These are phyloP conservation scores for Condylura cristata DNA, from an alignment of 2,113 vertebrate species.

Conservation along the genomic window DNA sequence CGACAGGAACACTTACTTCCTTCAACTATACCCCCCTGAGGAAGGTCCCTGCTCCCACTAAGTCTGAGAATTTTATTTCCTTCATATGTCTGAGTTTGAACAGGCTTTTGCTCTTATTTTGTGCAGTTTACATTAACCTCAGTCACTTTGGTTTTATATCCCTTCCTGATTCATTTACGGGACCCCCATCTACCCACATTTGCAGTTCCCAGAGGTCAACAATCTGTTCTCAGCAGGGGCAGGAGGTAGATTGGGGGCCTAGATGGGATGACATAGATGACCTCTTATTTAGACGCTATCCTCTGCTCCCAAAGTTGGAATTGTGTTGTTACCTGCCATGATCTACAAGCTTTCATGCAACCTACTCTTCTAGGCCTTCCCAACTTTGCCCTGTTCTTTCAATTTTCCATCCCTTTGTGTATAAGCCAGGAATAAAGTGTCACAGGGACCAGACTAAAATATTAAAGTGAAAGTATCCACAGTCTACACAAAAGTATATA, in stretches of 20 bases:
- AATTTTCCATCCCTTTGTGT: neutral
- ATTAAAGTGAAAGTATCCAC: neutral
- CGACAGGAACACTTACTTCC: neutral
- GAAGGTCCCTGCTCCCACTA: neutral
- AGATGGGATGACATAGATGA: too few relatives aligned
- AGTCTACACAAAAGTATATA: neutral
- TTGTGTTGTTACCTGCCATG: neutral
- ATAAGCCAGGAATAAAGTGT: neutral
- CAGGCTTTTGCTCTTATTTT: neutral
- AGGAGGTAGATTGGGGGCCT: neutral
- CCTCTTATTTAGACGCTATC: neutral
- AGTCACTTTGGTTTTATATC: neutral
- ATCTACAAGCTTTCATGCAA: neutral
- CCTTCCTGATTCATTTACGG: neutral
- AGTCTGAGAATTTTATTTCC: neutral
- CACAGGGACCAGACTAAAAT: neutral
- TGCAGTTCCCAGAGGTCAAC: neutral
- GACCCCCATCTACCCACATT: too few relatives aligned
- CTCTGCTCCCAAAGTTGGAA: neutral
- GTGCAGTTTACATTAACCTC: neutral
- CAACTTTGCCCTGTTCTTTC: neutral
- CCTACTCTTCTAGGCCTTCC: neutral
- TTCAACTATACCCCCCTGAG: neutral
- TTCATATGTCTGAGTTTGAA: neutral
- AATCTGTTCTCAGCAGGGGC: neutral